phyloP scores from a whole-genome alignment of 2,797 vertebrate species.

The Taenioides sp. region DNA sequence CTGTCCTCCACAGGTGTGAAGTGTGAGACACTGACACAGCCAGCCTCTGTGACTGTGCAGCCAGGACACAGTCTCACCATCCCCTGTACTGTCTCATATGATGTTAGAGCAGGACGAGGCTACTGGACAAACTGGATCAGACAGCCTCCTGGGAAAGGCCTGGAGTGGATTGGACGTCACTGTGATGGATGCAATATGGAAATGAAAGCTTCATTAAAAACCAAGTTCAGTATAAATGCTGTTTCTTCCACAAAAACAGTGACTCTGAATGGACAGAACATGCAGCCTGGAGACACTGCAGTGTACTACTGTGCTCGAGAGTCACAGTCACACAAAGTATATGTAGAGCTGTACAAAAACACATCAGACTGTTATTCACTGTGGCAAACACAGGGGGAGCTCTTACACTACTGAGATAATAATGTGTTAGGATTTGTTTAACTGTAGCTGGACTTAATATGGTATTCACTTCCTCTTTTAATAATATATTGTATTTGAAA shows the following conservation, averaged over 20 bases:
- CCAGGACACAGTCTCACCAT: constrained; percentile 41
- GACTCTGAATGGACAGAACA: neutral
- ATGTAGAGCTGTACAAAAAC: neutral
- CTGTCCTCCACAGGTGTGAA: constrained; percentile 1
- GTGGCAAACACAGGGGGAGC: neutral
- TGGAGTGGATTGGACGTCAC: too few relatives aligned
- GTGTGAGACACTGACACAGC: constrained; percentile 28
- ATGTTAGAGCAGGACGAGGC: too few relatives aligned
- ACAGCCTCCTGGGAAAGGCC: neutral
- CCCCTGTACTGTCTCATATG: neutral
- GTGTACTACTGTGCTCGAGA: neutral
- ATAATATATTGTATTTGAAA: too few relatives aligned
- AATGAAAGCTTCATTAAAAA: too few relatives aligned
- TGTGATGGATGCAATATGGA: too few relatives aligned
- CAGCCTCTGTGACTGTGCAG: constrained; percentile 41
- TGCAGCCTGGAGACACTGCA: constrained; percentile 5
- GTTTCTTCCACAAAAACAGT: neutral
- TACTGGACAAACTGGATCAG: neutral
- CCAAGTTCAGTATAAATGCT: neutral
- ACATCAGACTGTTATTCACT: neutral
- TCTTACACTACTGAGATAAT: too few relatives aligned
- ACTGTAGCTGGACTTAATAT: too few relatives aligned
- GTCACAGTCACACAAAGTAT: neutral
- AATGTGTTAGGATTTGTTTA: too few relatives aligned
- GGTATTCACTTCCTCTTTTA: too few relatives aligned